Percentiles rank a stretch among this genome's conserved stretches.
These are phyloP conservation scores for Gastracanthus pulcherrimus DNA, from an alignment of 2,888 invertebrate genomes.

Conservation along the genomic window DNA sequence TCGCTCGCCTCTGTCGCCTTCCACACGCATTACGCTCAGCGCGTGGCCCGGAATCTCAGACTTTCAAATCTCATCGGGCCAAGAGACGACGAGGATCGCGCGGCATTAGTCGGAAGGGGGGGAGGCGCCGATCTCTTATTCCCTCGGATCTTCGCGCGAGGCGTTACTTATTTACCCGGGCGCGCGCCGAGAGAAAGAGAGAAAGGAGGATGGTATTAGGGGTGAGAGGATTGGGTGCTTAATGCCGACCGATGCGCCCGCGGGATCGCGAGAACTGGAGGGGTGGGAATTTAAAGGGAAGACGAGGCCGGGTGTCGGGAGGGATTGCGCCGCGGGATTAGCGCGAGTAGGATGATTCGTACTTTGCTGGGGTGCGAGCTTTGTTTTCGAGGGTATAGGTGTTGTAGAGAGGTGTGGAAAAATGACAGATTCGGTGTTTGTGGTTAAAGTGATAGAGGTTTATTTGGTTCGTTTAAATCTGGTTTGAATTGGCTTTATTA, in stretches of 20 bases:
- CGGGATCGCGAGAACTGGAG: neutral
- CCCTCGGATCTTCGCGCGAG: constrained; percentile 7
- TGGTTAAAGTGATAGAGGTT: too few relatives aligned
- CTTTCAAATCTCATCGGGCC: constrained; percentile 48
- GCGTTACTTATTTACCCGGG: constrained; percentile 48
- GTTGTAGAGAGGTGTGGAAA: too few relatives aligned
- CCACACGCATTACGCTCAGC: neutral
- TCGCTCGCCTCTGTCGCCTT: neutral
- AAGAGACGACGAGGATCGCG: too few relatives aligned
- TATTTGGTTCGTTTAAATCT: too few relatives aligned
- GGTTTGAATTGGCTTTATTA: too few relatives aligned
- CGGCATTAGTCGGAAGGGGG: constrained; percentile 21
- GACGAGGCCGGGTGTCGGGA: neutral
- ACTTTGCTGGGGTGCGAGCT: too few relatives aligned
- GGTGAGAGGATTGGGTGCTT: too few relatives aligned
- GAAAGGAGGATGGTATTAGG: neutral
- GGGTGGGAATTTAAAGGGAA: too few relatives aligned
- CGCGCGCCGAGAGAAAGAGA: neutral
- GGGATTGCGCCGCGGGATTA: neutral
- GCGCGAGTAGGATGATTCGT: too few relatives aligned
- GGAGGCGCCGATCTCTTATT: constrained; percentile 33
- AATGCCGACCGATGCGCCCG: constrained; percentile 18
- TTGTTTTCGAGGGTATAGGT: too few relatives aligned
- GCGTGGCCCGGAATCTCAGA: constrained; percentile 32
- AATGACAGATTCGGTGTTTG: too few relatives aligned